Evolutionary conservation across 2,888 invertebrate species (phyloP), one percentile per base, ranked within the genome.

Genomic region (Petrolisthes cinctipes): DNA sequence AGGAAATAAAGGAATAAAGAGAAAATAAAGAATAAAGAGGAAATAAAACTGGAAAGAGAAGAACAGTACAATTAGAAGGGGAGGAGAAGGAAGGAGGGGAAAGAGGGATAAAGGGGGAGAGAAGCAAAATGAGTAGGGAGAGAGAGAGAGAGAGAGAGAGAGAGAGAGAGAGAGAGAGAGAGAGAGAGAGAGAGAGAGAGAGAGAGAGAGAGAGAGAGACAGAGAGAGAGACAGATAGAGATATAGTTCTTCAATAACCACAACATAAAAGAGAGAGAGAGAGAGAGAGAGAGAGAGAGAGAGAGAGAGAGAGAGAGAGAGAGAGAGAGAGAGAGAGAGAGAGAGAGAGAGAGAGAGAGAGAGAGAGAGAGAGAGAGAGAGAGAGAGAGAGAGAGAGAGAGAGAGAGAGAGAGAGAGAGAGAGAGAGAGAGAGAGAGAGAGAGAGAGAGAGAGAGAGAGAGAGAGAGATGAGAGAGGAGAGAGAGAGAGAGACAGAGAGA

Each of bases 401-500:
- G 78, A 37, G 51, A 78, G 9, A 78, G 78, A 78, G 54, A 78
- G 54, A 53, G 54, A 54, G 54, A 54, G 78, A 78, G 54, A 78
- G 54, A 53, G 78, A 78, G 51, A 54, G 54, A 78, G 78, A 78
- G 78, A 54, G 54, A 78, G 54, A 78, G 51, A 78, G 54, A 54
- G 54, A 78, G 54, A 78, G 54, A 78, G 78, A 78, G 54, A 78
- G 54, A 78, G 54, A 54, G 78, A 54, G 78, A 78, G 78, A 78
- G 73, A 73, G 73, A 73, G 37, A 68, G 68, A 51, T 4, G 53
- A 51, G n/a, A 11, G 51, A 0, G n/a, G 68, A 53, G 71, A 82
- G 17, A 14, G 66, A 66, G 17, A 66, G 66, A 17, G 11, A 57
- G 20, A 37, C 53, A 79, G 61, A 54, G 73, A n/a, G n/a, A 61